Conservation (phyloP, 2,113 vertebrate genomes). For the Ramphastos sulfuratus region DNA sequence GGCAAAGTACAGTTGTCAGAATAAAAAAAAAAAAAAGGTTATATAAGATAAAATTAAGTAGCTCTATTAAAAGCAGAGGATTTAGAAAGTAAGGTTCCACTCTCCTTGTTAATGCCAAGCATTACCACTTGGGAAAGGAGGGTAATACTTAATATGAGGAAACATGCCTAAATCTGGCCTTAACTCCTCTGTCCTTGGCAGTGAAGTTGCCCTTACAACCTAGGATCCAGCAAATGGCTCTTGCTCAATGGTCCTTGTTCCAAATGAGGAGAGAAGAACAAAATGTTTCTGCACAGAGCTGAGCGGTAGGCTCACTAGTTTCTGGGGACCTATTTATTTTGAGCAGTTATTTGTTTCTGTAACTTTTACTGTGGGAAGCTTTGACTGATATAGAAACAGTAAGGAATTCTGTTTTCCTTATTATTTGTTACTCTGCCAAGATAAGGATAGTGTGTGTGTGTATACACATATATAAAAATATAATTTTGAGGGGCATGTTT, state of each 20-base stretch:
- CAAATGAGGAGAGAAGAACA: not conserved
- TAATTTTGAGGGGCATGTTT: not conserved
- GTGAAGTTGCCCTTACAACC: not conserved
- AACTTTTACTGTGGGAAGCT: not conserved
- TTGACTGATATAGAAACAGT: not conserved
- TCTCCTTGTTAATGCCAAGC: not conserved
- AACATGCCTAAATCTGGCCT: not conserved
- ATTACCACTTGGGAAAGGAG: not conserved
- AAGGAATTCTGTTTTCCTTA: not conserved
- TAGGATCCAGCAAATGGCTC: not conserved
- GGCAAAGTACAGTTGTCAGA: constrained; percentile 46
- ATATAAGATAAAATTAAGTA: constrained; percentile 54
- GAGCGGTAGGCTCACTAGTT: not conserved
- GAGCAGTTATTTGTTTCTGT: not conserved
- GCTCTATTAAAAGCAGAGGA: constrained; percentile 35
- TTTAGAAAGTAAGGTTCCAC: constrained; percentile 10
- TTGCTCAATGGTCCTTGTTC: not conserved
- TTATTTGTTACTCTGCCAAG: not conserved
- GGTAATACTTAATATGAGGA: not conserved
- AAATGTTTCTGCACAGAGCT: not conserved
- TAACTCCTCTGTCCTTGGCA: not conserved
- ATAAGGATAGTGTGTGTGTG: not conserved
- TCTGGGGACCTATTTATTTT: not conserved
- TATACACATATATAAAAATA: too few relatives aligned
- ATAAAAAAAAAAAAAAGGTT: not conserved